Percentiles rank a stretch among this genome's conserved stretches.
Conservation (phyloP, 2,888 invertebrate genomes). For the Lissonota sp. region DNA sequence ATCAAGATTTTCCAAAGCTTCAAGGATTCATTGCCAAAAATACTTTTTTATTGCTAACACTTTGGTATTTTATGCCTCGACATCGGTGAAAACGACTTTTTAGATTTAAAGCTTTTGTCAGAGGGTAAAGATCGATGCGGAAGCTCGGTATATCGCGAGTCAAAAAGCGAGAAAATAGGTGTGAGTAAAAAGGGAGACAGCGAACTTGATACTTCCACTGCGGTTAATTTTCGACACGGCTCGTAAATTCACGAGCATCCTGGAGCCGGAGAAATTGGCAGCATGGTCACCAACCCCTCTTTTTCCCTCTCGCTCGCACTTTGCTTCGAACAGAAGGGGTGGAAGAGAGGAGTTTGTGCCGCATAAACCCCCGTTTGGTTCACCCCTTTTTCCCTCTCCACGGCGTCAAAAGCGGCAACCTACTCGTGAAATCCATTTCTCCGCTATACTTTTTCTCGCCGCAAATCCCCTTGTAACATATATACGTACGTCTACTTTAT, state of each 20-base stretch:
- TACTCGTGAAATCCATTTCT: slow-evolving; percentile 36
- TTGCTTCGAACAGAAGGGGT: slow-evolving; percentile 22
- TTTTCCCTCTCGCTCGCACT: slow-evolving; percentile 18
- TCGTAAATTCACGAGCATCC: slow-evolving; percentile 62
- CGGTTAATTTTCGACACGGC: slow-evolving; percentile 66
- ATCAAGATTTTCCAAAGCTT: too few relatives aligned
- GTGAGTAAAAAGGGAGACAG: background rate
- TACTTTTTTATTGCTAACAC: too few relatives aligned
- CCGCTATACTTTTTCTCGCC: slow-evolving; percentile 22
- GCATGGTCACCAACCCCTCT: slow-evolving; percentile 33
- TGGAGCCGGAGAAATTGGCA: slow-evolving; percentile 53
- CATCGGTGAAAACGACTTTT: too few relatives aligned
- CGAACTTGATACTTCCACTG: slow-evolving; percentile 58
- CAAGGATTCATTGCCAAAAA: too few relatives aligned
- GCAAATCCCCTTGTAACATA: slow-evolving; percentile 39
- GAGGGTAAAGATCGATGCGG: too few relatives aligned
- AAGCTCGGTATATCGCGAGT: too few relatives aligned
- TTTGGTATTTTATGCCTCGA: too few relatives aligned
- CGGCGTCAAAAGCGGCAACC: slow-evolving; percentile 15
- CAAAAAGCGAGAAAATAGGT: slow-evolving; percentile 3
- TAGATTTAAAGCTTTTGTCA: too few relatives aligned
- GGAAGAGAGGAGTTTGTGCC: slow-evolving; percentile 43
- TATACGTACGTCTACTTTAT: background rate
- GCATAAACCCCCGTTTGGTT: slow-evolving; percentile 47
- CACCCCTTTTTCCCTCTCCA: background rate